Evolutionary conservation across 2,888 invertebrate species (phyloP), one percentile per base, ranked within the genome.

Genomic region (Shargacucullia verbasci): DNA sequence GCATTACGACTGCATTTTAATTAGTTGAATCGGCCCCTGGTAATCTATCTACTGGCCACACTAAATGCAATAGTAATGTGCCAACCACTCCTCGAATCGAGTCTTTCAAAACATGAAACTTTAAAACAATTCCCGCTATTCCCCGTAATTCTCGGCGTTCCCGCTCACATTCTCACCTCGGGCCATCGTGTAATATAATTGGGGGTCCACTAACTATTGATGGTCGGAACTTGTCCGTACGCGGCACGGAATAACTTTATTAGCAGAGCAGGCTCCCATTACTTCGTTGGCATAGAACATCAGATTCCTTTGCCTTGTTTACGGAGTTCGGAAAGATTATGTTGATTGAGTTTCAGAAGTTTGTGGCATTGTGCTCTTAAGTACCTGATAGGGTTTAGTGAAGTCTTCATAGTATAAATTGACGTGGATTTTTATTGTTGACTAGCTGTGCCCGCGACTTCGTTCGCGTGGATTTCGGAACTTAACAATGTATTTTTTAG

Each of bases 341-440:
- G 20, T 40, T 50, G 49, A 71, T 66, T 75, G 41, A 55, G 60
- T 71, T 70, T 7, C 12, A 5, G 11, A 35, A 54, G 43, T 59
- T 54, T 20, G 43, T 29, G 10, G 45, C 37, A 8, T 20, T 59
- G 38, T 12, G 11, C 8, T n/a, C n/a, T 52, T n/a, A 2, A 15
- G 8, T 8, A 33, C 13, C 13, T 46, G 27, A 47, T 20, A 31
- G 4, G 9, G 29, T 29, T 29, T 6, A 8, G 1, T 29, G 9
- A 6, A 29, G n/a, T n/a, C n/a, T n/a, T n/a, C n/a, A n/a, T n/a
- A n/a, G n/a, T n/a, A n/a, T n/a, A n/a, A n/a, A n/a, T n/a, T n/a
- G n/a, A n/a, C n/a, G n/a, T n/a, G n/a, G n/a, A n/a, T n/a, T n/a
- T n/a, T n/a, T n/a, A n/a, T n/a, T n/a, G n/a, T n/a, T n/a, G n/a